These are phyloP conservation scores for Caenorhabditis sp. DNA, from an alignment of 2,888 invertebrate species.

Conservation along the genomic window DNA sequence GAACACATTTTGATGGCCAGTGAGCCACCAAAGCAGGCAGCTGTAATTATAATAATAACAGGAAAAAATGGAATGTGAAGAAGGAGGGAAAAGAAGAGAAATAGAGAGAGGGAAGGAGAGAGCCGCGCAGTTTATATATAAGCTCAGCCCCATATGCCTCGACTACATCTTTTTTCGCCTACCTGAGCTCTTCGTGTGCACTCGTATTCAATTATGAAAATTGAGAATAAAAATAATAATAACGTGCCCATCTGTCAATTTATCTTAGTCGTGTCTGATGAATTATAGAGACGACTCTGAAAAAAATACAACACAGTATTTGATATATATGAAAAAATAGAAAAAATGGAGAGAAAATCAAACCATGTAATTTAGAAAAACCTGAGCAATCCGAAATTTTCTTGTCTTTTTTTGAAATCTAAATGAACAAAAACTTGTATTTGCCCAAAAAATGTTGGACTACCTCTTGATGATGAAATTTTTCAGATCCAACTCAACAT, in stretches of 20 bases:
- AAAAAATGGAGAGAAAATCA: no score
- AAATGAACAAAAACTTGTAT: no score
- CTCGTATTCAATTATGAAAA: slow-evolving; percentile 2
- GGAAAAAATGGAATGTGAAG: neutral
- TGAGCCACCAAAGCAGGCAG: neutral
- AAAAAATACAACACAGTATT: no score
- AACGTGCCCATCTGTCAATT: slow-evolving; percentile 17
- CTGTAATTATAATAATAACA: neutral
- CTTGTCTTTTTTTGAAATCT: no score
- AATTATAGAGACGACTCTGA: no score
- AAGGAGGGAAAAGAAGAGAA: neutral
- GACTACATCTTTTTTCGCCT: neutral
- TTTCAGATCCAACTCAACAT: no score
- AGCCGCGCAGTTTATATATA: slow-evolving; percentile 23
- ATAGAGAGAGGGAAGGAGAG: neutral
- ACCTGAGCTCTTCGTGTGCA: slow-evolving; percentile 1
- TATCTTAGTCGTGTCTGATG: no score
- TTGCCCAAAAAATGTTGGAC: no score
- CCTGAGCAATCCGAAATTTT: no score
- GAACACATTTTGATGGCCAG: neutral
- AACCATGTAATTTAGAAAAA: no score
- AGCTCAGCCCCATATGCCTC: slow-evolving; percentile 8
- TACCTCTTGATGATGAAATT: no score
- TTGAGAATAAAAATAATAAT: neutral
- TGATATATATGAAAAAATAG: no score